Evolutionary conservation across 2,888 invertebrate genomes (phyloP), one percentile per base, ranked within the genome.

Genomic region (Leptopilina myrica): DNA sequence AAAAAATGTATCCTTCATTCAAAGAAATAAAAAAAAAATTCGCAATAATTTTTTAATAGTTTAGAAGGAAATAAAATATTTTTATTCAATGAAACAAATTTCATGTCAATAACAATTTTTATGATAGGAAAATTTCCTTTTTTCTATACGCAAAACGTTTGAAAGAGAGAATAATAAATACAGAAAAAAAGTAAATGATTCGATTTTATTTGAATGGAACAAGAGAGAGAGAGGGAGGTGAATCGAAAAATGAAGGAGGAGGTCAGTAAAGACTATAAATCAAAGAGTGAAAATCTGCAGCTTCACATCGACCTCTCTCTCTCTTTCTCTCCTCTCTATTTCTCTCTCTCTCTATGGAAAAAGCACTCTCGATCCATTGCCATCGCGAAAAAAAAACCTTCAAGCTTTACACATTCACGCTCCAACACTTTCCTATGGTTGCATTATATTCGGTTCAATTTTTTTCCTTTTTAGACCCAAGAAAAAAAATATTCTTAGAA

Each of bases 221-320:
- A 26, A 59, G 59, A 53, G 33, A 26, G 26, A 26, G 26, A 33
- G 33, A 33, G 33, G 5, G 33, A 33, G 67, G 15, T 26, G 26
- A 26, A 53, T 53, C 53, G 69, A 49, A 69, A 69, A 69, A 69
- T 53, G 53, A 69, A 26, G 14, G 49, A 69, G 26, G 69, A 69
- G 69, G 49, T 20, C 69, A 69, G 69, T 26, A 69, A 53, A 69
- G 69, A 26, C 69, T 69, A 69, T 53, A 69, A 69, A 69, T 69
- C 69, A 53, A 69, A 69, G 53, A 69, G 69, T 69, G 53, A 69
- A 43, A 43, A 53, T 53, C 49, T 69, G 69, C 20, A 53, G 69
- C 14, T 53, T 69, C 26, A 20, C 20, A 69, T 69, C 53, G 69
- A 69, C 53, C 69, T 40, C 43, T 43, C 43, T 43, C 43, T 43